A percentile compares a stretch with the other conserved stretches of the same genome.
These are phyloP conservation scores for Mythimna vitellina DNA, from an alignment of 2,888 invertebrate species.

Conservation along the genomic window DNA sequence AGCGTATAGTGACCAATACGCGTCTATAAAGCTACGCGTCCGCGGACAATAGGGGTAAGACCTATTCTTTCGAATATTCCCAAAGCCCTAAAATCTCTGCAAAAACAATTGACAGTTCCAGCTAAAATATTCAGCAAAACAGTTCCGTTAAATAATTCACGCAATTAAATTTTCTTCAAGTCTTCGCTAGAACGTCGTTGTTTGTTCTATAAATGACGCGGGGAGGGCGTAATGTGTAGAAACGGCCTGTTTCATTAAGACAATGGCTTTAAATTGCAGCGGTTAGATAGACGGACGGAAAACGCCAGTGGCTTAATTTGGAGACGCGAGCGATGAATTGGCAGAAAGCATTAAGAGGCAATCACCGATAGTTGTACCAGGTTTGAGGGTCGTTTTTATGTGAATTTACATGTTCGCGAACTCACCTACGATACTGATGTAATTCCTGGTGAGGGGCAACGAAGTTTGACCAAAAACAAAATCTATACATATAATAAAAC, in stretches of 20 bases:
- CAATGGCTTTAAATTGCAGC: constrained; percentile 87
- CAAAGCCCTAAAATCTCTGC: background rate
- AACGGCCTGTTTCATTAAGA: constrained; percentile 87
- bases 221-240: constrained; percentile 79
- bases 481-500: no score
- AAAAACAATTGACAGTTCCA: background rate
- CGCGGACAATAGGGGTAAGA: no score
- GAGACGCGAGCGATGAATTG: constrained; percentile 27
- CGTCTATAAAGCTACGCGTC: no score
- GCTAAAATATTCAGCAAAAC: constrained; percentile 29
- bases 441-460: no score
- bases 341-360: background rate
- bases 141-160: constrained; percentile 41
- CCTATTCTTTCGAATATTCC: no score
- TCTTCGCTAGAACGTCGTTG: constrained; percentile 53
- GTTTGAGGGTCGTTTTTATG: no score
- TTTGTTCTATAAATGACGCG: constrained; percentile 76
- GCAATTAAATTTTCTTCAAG: constrained; percentile 56
- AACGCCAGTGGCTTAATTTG: constrained; percentile 59
- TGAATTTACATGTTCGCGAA: no score
- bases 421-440: no score
- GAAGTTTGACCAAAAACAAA: no score
- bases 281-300: constrained; percentile 83
- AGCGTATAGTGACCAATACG: no score
- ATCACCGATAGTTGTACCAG: no score